Evolutionary conservation across 2,888 invertebrate species (phyloP), one percentile per base, ranked within the genome.

Genomic region (Helleia helle): DNA sequence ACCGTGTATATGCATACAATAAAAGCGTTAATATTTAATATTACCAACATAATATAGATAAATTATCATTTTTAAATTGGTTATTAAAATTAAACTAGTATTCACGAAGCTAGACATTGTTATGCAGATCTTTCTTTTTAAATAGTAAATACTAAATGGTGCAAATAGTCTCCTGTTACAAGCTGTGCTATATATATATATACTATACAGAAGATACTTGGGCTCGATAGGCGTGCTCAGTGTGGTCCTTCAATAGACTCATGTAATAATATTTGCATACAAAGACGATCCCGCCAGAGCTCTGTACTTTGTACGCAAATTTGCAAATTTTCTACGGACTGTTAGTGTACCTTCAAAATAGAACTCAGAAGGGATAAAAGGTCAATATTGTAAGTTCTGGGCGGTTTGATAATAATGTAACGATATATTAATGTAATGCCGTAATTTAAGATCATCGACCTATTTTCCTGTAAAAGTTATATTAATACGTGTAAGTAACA

Each of bases 201-300:
- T n/a, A n/a, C n/a, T n/a, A n/a, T 18, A 22, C n/a, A n/a, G n/a
- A n/a, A n/a, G 22, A 22, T 59, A 58, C 59, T 58, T 54, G 52
- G 52, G 58, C 60, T 63, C 62, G 58, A 66, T 70, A 59, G 59
- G 55, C 60, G 52, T 61, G 56, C 62, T 68, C 61, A 48, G 63
- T 65, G 62, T 64, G 67, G 70, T 70, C 69, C 68, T 71, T 71
- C 68, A 65, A 70, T 71, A 68, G 65, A 65, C 67, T 67, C 60
- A 59, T 60, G 63, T 65, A 75, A 73, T 73, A 74, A 68, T 71
- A 77, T 75, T 77, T 74, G 71, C 77, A 76, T 77, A 71, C 59
- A 75, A 74, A 74, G 68, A 65, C 66, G 65, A 69, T 71, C 58
- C 58, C 59, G 55, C 57, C 58, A 56, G 64, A 65, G 57, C 63